A percentile compares a stretch with the other conserved stretches of the same genome.
Conservation (phyloP, 2,797 vertebrate species). For the Sebastes matsubarae region DNA sequence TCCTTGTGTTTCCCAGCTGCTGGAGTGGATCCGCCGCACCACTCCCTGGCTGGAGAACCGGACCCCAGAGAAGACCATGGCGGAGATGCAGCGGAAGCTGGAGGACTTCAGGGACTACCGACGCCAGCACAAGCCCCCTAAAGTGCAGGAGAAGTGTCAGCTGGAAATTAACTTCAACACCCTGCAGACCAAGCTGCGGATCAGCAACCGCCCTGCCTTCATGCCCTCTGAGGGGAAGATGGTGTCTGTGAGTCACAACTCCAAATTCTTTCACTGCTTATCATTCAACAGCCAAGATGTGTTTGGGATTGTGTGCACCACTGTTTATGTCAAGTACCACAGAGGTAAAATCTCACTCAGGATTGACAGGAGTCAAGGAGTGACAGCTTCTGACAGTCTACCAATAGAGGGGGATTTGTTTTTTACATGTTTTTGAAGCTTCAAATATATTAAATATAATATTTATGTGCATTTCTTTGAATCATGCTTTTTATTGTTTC, state of each 20-base stretch:
- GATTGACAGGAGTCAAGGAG: not conserved
- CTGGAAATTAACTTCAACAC: constrained; percentile 99
- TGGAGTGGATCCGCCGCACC: constrained; percentile 98
- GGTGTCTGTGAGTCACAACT: constrained; percentile 92
- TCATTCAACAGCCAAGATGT: not conserved
- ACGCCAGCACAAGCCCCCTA: constrained; percentile 95
- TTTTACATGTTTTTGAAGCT: not conserved
- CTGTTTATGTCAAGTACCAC: not conserved
- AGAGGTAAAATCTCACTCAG: not conserved
- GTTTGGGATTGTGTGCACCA: not conserved
- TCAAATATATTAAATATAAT: not conserved
- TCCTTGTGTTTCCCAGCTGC: constrained; percentile 79
- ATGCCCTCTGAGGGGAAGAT: constrained; percentile 99
- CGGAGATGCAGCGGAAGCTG: constrained; percentile 94
- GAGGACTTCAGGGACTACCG: constrained; percentile 98
- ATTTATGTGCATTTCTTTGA: not conserved
- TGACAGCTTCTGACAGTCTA: not conserved
- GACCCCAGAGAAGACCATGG: constrained; percentile 93
- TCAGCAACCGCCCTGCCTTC: constrained; percentile 96
- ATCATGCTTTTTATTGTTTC: not conserved
- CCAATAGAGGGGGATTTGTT: not conserved
- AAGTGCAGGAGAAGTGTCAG: constrained; percentile 98
- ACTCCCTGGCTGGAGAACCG: constrained; percentile 98
- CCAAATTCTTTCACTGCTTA: not conserved
- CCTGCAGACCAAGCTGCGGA: constrained; percentile 95